phyloP scores from a whole-genome alignment of 2,888 invertebrate species.

The Diarsia rubi region DNA sequence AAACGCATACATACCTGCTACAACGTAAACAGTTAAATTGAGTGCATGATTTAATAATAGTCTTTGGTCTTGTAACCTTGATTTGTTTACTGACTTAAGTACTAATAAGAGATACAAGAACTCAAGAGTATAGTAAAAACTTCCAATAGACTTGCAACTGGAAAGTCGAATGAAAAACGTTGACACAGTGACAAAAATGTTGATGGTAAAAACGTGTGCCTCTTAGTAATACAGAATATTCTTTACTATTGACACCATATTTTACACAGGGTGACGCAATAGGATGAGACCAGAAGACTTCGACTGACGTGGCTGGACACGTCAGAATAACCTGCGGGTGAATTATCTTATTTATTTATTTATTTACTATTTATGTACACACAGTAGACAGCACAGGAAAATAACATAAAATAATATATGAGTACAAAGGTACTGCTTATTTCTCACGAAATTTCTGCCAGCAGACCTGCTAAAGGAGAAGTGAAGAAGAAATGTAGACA shows the following conservation, averaged over 20 bases:
- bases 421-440: no score
- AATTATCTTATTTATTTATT: no score
- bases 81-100: slow-evolving; percentile 21
- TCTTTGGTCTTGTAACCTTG: slow-evolving; percentile 13
- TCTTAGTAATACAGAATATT: not conserved
- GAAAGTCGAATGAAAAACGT: not conserved
- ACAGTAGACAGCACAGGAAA: no score
- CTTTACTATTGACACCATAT: not conserved
- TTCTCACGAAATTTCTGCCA: no score
- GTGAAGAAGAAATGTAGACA: no score
- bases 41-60: slow-evolving; percentile 17
- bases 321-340: not conserved
- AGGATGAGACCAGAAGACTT: not conserved
- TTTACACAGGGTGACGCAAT: not conserved
- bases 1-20: slow-evolving; percentile 30
- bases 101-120: not conserved
- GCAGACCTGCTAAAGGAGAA: no score
- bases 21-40: slow-evolving; percentile 35
- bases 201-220: not conserved
- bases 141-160: not conserved
- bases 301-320: not conserved
- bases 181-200: not conserved
- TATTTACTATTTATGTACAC: no score
- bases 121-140: not conserved
- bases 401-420: no score